Evolutionary conservation across 2,113 vertebrate genomes (phyloP).

Genomic region (Danionella cerebrum): DNA sequence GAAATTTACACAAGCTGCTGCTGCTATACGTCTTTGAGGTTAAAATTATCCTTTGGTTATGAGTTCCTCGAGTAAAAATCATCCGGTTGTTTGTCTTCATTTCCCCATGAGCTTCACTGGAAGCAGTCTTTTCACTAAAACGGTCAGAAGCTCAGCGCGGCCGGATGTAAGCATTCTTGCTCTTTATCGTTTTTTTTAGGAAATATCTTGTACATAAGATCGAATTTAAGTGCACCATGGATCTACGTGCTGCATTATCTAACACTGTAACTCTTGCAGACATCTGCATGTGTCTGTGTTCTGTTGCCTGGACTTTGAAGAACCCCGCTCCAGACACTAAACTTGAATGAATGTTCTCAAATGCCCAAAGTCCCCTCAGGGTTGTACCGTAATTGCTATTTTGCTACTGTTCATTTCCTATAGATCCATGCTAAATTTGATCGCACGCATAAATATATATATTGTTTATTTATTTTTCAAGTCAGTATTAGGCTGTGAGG

Average conservation of each 20-base stretch:
- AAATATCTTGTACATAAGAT: slow-evolving; percentile 27
- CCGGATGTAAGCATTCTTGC: no score
- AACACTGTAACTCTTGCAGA: slow-evolving; percentile 30
- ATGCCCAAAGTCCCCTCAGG: slow-evolving; percentile 24
- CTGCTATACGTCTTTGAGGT: no score
- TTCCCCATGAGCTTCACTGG: not conserved
- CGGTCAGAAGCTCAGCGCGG: not conserved
- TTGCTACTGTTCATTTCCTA: not conserved
- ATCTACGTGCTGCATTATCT: slow-evolving; percentile 6
- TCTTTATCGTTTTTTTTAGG: no score
- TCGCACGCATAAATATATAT: slow-evolving; percentile 52
- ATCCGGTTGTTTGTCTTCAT: no score
- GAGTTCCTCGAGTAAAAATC: no score
- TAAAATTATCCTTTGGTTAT: no score
- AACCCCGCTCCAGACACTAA: slow-evolving; percentile 8
- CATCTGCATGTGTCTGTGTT: slow-evolving; percentile 19
- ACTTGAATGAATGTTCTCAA: slow-evolving; percentile 32
- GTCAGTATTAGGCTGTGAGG: slow-evolving; percentile 71
- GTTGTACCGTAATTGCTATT: slow-evolving; percentile 19
- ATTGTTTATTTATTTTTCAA: slow-evolving; percentile 67
- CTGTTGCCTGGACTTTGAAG: not conserved
- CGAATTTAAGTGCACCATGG: slow-evolving; percentile 30
- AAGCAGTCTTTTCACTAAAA: slow-evolving; percentile 25
- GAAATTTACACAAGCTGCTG: slow-evolving; percentile 45
- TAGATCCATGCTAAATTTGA: not conserved